Conservation (phyloP, 2,113 vertebrate species). For the Brienomyrus brachyistius region DNA sequence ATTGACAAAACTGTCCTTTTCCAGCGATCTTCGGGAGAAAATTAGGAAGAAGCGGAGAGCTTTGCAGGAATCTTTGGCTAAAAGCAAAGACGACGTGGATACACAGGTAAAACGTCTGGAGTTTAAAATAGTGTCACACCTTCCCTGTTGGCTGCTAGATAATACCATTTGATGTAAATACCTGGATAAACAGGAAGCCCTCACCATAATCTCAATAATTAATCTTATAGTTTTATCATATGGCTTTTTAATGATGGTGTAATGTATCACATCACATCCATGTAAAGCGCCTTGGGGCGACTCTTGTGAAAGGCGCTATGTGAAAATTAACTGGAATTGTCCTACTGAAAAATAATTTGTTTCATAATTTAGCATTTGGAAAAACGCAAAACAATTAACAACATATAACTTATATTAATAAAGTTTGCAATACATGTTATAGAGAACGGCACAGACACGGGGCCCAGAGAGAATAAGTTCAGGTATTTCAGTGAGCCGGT, state of each 20-base stretch:
- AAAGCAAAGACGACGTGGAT: conserved; percentile 47
- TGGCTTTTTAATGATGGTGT: not conserved
- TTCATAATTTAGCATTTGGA: not conserved
- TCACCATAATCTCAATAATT: not conserved
- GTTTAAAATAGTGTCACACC: not conserved
- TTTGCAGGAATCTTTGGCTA: conserved; percentile 47
- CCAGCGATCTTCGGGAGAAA: conserved; percentile 46
- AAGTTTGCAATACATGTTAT: not conserved
- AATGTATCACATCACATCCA: not conserved
- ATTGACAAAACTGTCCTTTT: not conserved
- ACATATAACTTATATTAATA: not conserved
- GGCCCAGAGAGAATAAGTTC: not conserved
- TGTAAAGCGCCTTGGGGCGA: not conserved
- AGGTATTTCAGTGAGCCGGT: not conserved
- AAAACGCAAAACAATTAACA: not conserved
- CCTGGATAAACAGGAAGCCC: not conserved
- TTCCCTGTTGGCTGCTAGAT: not conserved
- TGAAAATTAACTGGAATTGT: not conserved
- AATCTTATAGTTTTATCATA: not conserved
- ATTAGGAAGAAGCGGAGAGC: conserved; percentile 51
- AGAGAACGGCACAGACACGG: not conserved
- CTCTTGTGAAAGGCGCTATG: not conserved
- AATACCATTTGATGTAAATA: not conserved
- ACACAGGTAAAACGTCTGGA: conserved; percentile 45
- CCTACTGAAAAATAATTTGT: not conserved